A percentile compares a stretch with the other conserved stretches of the same genome.
These are phyloP conservation scores for Gnatocerus cornutus DNA, from an alignment of 2,888 invertebrate genomes.

Conservation along the genomic window DNA sequence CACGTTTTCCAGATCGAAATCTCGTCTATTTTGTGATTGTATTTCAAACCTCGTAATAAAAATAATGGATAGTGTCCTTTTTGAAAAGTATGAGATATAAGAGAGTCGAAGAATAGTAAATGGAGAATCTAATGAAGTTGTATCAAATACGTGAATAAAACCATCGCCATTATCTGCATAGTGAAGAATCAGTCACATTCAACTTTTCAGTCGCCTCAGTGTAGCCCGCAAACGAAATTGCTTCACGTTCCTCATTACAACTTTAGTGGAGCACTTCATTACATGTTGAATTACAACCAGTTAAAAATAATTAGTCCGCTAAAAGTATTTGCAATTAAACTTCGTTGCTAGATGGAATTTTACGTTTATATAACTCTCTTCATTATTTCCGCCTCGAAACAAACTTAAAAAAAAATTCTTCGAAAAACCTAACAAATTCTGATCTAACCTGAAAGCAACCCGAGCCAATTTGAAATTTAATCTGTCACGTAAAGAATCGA, in stretches of 20 bases:
- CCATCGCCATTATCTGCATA: background rate
- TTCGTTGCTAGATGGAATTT: constrained; percentile 11
- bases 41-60: constrained; percentile 27
- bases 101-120: background rate
- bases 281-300: constrained; percentile 23
- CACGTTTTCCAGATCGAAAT: constrained; percentile 31
- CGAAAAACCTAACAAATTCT: constrained; percentile 7
- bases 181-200: background rate
- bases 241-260: constrained; percentile 9
- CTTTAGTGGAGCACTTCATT: constrained; percentile 15
- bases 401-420: background rate
- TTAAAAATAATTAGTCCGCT: constrained; percentile 29
- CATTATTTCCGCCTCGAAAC: constrained; percentile 1
- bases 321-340: constrained; percentile 24
- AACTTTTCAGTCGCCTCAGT: background rate
- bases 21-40: constrained; percentile 24
- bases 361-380: constrained; percentile 6
- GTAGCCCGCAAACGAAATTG: background rate
- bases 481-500: constrained; percentile 40
- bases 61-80: constrained; percentile 21
- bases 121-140: too few species aligned
- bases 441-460: constrained; percentile 7
- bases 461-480: constrained; percentile 39
- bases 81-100: constrained; percentile 2
- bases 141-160: too few species aligned